Evolutionary conservation across 2,113 vertebrate species (phyloP), one percentile per base, ranked within the genome.

Genomic region (Zeus faber): DNA sequence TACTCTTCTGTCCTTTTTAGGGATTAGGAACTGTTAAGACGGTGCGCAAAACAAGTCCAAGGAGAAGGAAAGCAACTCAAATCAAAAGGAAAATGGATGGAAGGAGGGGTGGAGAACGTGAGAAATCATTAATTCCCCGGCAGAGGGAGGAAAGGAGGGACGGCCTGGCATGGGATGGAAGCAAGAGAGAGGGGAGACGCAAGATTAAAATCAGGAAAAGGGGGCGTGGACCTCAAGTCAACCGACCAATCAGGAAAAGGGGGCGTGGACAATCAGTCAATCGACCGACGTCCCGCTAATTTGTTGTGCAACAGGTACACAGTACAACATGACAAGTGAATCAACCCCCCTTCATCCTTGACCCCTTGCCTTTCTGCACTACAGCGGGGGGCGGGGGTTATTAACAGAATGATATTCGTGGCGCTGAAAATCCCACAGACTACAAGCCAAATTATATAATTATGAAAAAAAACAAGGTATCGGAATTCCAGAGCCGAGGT

Each of bases 371-470:
- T 39, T 41, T 47, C 51, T 44, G 62, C 7, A 44, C 14, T 69
- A 14, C 74, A 8, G 56, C 18, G 18, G 56, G 72, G 76, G 4
- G 27, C 4, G 27, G 27, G 33, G 74, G 65, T 74, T 54, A 70
- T 78, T 78, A 72, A n/a, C 55, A 57, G 61, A 58, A 3, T 45
- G 71, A 68, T 83, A 80, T 80, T 83, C 35, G 33, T 1, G 10
- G 31, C n/a, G n/a, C n/a, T n/a, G 77, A 47, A 79, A 65, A 76
- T 67, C 64, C 49, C 64, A 35, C 45, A 68, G 44, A 40, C 44
- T 41, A 47, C 54, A 48, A 49, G 65, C 51, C 59, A 70, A 27
- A 18, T 60, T 14, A 37, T 37, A 37, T 4, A 29, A 9, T 29
- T 29, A 27, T 25, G n/a, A 45, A 71, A 64, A 62, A 45, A 22